Conservation (phyloP, 2,888 invertebrate species). For the Drymonia ruficornis region DNA sequence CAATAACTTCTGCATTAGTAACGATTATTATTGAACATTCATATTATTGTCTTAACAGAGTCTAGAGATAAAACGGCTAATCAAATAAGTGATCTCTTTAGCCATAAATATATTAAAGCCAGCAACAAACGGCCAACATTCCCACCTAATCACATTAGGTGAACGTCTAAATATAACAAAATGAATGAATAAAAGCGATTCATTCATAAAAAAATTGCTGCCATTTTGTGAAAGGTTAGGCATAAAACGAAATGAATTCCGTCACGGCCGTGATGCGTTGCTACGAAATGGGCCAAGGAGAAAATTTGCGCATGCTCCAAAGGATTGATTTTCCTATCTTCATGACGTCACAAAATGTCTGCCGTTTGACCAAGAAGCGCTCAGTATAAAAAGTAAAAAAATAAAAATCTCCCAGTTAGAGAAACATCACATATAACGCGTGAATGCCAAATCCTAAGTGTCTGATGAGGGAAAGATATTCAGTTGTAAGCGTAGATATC, state of each 20-base stretch:
- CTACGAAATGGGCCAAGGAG: constrained; percentile 72
- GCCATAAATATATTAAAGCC: background rate
- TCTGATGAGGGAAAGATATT: constrained; percentile 36
- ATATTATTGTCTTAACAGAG: background rate
- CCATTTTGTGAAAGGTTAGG: constrained; percentile 59
- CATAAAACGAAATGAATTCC: constrained; percentile 54
- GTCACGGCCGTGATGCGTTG: constrained; percentile 59
- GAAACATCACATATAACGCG: constrained; percentile 57
- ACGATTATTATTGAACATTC: too few relatives aligned
- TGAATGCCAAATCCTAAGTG: constrained; percentile 46
- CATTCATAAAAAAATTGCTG: constrained; percentile 75
- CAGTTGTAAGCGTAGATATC: constrained; percentile 25
- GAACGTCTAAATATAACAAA: constrained; percentile 52
- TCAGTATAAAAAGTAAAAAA: constrained; percentile 71
- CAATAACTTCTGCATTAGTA: too few relatives aligned
- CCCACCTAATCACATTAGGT: constrained; percentile 43
- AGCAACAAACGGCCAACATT: background rate
- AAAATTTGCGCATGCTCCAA: constrained; percentile 70
- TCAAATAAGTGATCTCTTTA: background rate
- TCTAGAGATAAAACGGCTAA: background rate
- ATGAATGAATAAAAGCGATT: constrained; percentile 67
- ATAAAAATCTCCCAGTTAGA: constrained; percentile 53
- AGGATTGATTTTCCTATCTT: constrained; percentile 68
- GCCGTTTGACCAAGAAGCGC: constrained; percentile 54
- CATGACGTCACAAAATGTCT: constrained; percentile 82